Evolutionary conservation across 1,140 invertebrate species (phyloP).

Genomic region (Drosophila pachea): DNA sequence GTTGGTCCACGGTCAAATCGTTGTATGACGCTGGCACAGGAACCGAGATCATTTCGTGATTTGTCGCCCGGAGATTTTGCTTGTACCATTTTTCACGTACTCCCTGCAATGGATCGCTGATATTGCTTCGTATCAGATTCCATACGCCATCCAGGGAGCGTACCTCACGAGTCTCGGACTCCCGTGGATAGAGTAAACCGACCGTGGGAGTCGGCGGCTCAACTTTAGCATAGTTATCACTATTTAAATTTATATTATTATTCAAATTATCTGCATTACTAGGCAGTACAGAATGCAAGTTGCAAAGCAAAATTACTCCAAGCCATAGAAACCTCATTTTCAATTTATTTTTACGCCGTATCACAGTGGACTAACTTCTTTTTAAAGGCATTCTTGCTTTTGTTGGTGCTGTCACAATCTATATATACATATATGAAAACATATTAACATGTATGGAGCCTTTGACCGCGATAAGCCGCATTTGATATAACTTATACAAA

Average conservation of each 20-base stretch:
- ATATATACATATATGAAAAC: too few relatives aligned
- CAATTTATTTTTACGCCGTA: too few relatives aligned
- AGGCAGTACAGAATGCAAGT: too few relatives aligned
- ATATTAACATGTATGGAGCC: too few relatives aligned
- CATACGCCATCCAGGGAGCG: constrained; percentile 90
- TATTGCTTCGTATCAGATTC: constrained; percentile 87
- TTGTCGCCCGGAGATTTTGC: constrained; percentile 51
- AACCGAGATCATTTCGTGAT: constrained; percentile 84
- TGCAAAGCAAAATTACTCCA: too few relatives aligned
- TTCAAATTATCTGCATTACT: not conserved
- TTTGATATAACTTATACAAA: too few relatives aligned
- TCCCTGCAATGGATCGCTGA: constrained; percentile 83
- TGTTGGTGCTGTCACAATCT: too few relatives aligned
- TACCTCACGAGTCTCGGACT: constrained; percentile 89
- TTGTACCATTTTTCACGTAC: constrained; percentile 88
- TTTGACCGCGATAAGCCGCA: too few relatives aligned
- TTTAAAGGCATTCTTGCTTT: too few relatives aligned
- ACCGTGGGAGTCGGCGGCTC: constrained; percentile 45
- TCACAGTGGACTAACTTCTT: too few relatives aligned
- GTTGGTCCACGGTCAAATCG: constrained; percentile 90
- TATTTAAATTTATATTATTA: not conserved
- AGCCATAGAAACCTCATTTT: too few relatives aligned
- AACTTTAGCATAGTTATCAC: constrained; percentile 38
- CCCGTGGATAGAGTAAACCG: constrained; percentile 88
- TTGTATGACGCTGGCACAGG: constrained; percentile 98